Evolutionary conservation across 2,797 vertebrate genomes (phyloP), one percentile per base, ranked within the genome.

Genomic region (Takifugu rubripes): DNA sequence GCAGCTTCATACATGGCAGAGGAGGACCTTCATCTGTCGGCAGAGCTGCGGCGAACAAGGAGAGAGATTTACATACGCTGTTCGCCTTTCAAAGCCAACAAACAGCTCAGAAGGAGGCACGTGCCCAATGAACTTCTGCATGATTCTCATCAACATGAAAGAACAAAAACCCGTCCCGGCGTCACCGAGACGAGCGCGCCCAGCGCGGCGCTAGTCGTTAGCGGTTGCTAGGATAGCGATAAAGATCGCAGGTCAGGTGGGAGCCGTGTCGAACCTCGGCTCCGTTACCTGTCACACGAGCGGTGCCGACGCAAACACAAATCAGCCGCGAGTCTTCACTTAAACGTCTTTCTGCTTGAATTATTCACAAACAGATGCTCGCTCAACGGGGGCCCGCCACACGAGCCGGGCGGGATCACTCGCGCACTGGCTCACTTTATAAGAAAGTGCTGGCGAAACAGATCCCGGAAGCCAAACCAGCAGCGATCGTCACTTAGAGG

Each of bases 1-100:
- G 87, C 64, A 92, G 68, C 85, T 88, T 91, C 89, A 92, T 91
- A 77, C 91, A 92, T 62, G 85, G 89, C 78, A 90, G 83, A 54
- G 80, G 82, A 66, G 88, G 86, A 50, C 88, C 90, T 78, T 91
- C 90, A 65, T 92, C 90, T 69, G 81, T 59, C 40, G 89, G 87
- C 36, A 91, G 84, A 50, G 91, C 91, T 92, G 59, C 29, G 59
- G 40, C 66, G 65, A 75, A 50, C 54, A 36, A 44, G 16, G n/a
- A 49, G 21, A 26, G 21, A 53, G 31, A 48, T 49, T 61, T 63
- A 64, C 66, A 67, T 56, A 54, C 25, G 54, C 52, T 42, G 52
- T 49, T 56, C 21, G 50, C 50, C 54, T 36, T 61, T 75, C 52
- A 62, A 56, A 57, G 47, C 56, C 56, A 0, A 14, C 36, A 14